Percentiles rank a stretch among this genome's conserved stretches.
Conservation (phyloP, 2,797 vertebrate genomes). For the Bradypus variegatus region DNA sequence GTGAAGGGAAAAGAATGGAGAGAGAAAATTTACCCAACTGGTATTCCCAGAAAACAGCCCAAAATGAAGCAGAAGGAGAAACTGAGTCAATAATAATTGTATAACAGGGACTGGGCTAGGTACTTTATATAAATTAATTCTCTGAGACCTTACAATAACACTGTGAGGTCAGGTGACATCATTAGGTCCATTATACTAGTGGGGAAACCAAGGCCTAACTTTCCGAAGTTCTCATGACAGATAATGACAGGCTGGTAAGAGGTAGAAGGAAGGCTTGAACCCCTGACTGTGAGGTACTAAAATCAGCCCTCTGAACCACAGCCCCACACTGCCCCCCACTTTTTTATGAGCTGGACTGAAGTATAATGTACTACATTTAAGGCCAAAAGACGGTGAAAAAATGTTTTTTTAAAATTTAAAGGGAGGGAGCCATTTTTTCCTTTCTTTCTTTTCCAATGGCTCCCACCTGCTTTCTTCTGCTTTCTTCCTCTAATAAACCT, state of each 20-base stretch:
- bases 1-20: background rate
- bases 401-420: background rate
- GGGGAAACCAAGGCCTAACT: background rate
- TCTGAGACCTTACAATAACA: background rate
- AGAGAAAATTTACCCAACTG: conserved; percentile 1
- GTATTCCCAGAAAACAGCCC: background rate
- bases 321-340: background rate
- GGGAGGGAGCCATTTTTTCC: no score
- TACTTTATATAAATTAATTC: background rate
- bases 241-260: background rate
- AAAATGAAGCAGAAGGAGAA: background rate
- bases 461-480: no score
- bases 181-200: background rate
- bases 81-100: background rate
- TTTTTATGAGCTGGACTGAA: background rate
- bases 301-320: background rate
- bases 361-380: background rate
- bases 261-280: background rate
- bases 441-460: no score
- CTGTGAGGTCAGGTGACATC: background rate
- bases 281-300: background rate
- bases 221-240: background rate
- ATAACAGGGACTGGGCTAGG: background rate
- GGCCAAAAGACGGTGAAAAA: background rate
- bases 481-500: no score